Conservation (phyloP, 2,797 vertebrate species). For the Nannoperca australis region DNA sequence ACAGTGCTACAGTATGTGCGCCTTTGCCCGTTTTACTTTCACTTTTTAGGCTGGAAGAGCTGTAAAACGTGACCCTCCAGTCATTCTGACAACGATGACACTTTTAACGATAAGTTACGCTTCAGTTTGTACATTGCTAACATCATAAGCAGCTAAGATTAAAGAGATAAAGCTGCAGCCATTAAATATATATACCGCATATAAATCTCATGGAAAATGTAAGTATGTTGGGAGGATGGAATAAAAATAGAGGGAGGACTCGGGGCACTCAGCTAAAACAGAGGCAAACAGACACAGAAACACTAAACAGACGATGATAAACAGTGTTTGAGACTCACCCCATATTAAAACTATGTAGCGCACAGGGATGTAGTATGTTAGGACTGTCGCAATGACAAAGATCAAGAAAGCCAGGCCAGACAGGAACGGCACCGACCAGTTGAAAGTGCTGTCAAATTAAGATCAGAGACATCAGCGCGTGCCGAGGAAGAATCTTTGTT, state of each 20-base stretch:
- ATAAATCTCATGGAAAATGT: neutral
- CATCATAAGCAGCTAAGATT: neutral
- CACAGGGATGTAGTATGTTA: conserved; percentile 90
- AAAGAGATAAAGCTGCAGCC: neutral
- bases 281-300: neutral
- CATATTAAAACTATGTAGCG: conserved; percentile 95
- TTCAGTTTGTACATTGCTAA: neutral
- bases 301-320: neutral
- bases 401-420: conserved; percentile 91
- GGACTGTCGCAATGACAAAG: conserved; percentile 83
- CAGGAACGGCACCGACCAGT: conserved; percentile 97
- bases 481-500: neutral
- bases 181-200: neutral
- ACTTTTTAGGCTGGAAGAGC: conserved; percentile 28
- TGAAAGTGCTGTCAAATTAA: conserved; percentile 89
- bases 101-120: neutral
- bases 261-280: no score
- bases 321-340: conserved; percentile 89
- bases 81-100: neutral
- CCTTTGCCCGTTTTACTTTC: conserved; percentile 53
- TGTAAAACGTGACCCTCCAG: neutral
- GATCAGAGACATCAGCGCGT: neutral
- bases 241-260: no score
- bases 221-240: neutral
- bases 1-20: conserved; percentile 9